These are phyloP conservation scores for Drosophila fungiperda DNA, from an alignment of 2,888 invertebrate species.

Conservation along the genomic window DNA sequence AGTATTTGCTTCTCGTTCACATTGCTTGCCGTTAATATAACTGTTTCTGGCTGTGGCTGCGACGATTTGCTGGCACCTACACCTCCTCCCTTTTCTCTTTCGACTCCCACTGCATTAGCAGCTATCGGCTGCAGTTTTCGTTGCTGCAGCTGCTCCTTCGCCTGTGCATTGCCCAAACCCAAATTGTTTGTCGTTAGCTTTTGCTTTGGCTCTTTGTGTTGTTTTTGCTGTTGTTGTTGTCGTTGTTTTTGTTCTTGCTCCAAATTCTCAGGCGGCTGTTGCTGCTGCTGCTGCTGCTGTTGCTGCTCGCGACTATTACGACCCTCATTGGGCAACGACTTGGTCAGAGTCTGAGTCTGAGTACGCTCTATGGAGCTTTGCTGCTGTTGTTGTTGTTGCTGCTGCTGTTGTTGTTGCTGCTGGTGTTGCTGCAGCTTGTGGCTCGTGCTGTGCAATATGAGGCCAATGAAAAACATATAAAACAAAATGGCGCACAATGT, in stretches of 20 bases:
- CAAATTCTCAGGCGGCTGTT: constrained; percentile 46
- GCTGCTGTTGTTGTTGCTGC: constrained; percentile 44
- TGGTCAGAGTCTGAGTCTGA: constrained; percentile 16
- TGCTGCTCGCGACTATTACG: constrained; percentile 47
- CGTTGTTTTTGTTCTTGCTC: constrained; percentile 44
- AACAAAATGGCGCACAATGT: constrained; percentile 86
- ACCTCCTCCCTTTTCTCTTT: constrained; percentile 20
- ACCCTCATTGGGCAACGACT: constrained; percentile 45
- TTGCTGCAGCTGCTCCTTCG: constrained; percentile 17
- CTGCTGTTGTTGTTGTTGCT: constrained; percentile 46
- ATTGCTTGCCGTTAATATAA: constrained; percentile 86
- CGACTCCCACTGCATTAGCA: constrained; percentile 46
- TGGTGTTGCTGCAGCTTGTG: constrained; percentile 78
- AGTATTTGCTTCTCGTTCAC: constrained; percentile 85
- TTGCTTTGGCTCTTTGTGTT: constrained; percentile 24
- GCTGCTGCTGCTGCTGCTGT: constrained; percentile 29
- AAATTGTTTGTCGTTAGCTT: constrained; percentile 55
- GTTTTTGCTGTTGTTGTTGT: constrained; percentile 32
- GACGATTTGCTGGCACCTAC: constrained; percentile 39
- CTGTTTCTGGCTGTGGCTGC: constrained; percentile 85
- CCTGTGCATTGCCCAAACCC: constrained; percentile 44
- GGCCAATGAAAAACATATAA: constrained; percentile 86
- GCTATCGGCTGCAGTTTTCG: constrained; percentile 59
- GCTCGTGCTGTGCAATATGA: constrained; percentile 86
- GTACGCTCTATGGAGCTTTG: constrained; percentile 40